These are phyloP conservation scores for Balearica regulorum DNA, from an alignment of 2,797 vertebrate species.

Conservation along the genomic window DNA sequence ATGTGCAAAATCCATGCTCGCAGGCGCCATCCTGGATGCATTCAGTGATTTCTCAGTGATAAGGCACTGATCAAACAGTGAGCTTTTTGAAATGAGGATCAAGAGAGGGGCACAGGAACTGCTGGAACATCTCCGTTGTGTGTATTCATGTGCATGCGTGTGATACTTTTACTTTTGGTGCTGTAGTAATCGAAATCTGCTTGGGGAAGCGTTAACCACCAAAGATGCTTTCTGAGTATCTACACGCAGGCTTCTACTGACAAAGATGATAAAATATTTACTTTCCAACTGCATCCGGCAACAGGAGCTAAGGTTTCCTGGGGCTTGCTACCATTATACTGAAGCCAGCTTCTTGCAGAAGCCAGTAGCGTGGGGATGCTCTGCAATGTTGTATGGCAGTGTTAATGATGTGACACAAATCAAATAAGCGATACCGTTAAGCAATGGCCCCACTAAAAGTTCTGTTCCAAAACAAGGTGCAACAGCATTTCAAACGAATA, in stretches of 20 bases:
- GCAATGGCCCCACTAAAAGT: neutral
- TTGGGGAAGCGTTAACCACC: neutral
- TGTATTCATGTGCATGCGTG: rapidly evolving
- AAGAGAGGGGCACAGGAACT: neutral
- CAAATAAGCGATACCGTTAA: neutral
- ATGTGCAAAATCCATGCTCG: neutral
- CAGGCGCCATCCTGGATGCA: neutral
- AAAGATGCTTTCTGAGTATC: neutral
- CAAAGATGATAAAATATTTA: slow-evolving; percentile 12
- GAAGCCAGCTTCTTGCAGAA: neutral
- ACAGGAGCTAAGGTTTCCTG: neutral
- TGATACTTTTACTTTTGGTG: neutral
- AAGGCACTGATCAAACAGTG: neutral
- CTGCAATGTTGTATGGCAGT: neutral
- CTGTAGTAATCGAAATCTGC: neutral
- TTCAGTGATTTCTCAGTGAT: neutral
- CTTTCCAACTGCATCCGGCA: neutral
- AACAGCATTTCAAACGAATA: neutral
- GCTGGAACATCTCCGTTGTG: neutral
- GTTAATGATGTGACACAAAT: neutral
- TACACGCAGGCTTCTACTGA: neutral
- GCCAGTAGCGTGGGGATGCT: neutral
- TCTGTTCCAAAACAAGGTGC: neutral
- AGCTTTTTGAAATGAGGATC: neutral
- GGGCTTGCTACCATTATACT: neutral